These are phyloP conservation scores for Limnephilus auricula DNA, from an alignment of 2,888 invertebrate species.

Conservation along the genomic window DNA sequence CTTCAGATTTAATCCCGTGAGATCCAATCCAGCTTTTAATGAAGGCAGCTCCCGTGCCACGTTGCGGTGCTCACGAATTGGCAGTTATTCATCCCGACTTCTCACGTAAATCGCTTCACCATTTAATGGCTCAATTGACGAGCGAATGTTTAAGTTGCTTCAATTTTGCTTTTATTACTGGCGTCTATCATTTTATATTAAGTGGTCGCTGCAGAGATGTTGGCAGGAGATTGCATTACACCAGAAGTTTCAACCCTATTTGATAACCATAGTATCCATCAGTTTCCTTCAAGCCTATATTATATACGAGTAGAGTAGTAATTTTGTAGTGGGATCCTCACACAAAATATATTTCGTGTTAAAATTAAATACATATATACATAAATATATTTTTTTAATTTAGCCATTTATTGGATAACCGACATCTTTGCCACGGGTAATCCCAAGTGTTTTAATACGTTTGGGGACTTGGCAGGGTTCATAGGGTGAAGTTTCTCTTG, in stretches of 20 bases:
- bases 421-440: too few species aligned
- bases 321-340: too few species aligned
- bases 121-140: conserved; percentile 16
- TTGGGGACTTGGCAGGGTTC: too few species aligned
- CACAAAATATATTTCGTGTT: too few species aligned
- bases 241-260: not conserved
- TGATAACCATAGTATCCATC: too few species aligned
- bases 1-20: conserved; percentile 1
- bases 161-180: not conserved
- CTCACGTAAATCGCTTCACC: not conserved
- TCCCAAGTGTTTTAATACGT: too few species aligned
- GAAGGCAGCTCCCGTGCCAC: conserved; percentile 10
- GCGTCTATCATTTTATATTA: not conserved
- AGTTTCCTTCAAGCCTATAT: too few species aligned
- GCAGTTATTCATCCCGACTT: conserved; percentile 5
- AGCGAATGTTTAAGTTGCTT: not conserved
- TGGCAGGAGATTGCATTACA: not conserved
- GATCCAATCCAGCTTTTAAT: not conserved
- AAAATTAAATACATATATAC: too few species aligned
- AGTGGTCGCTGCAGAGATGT: not conserved
- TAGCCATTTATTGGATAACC: too few species aligned
- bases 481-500: too few species aligned
- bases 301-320: too few species aligned
- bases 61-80: conserved; percentile 10
- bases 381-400: too few species aligned